Evolutionary conservation across 2,113 vertebrate genomes (phyloP), one percentile per base, ranked within the genome.

Genomic region (Puffinus mauretanicus): DNA sequence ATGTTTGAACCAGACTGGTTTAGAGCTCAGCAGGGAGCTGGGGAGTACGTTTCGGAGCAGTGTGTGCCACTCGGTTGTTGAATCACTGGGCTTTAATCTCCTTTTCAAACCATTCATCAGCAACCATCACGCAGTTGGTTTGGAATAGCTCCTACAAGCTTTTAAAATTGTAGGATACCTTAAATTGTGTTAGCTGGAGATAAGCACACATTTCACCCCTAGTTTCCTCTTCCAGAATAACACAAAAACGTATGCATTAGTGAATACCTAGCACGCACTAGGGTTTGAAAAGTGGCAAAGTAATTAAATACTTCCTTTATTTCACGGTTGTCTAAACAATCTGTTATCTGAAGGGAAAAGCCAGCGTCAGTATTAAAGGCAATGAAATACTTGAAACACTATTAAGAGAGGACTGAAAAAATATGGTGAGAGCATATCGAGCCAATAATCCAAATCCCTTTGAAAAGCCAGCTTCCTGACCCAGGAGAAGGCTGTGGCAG

Each of bases 251-350:
- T 90, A 93, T 73, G 78, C 79, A 77, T 90, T 93, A 66, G 66
- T 62, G 82, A 96, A 77, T 11, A 88, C n/a, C 77, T 21, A 88
- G 92, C 73, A 86, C 66, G 72, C 36, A 77, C 32, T 55, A n/a
- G 36, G 38, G 54, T 22, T 83, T 84, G 67, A 88, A 84, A 96
- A 90, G 44, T 51, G 81, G 79, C 76, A 86, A 94, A 93, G 71
- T 76, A 94, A 96, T 96, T 87, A 97, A 97, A 93, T 81, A 91
- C 76, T 97, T 97, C 87, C 90, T 94, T 96, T 95, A 94, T 96
- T 90, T 96, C 93, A 96, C 0, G 44, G 82, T 82, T 95, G 93
- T 91, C 93, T 88, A 95, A 96, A 96, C 83, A 93, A 89, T 93
- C 75, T 93, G 75, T 72, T 96, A 90, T 95, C 96, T 83, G 82